Conservation (phyloP, 2,797 vertebrate genomes). For the Anolis apletophallus region DNA sequence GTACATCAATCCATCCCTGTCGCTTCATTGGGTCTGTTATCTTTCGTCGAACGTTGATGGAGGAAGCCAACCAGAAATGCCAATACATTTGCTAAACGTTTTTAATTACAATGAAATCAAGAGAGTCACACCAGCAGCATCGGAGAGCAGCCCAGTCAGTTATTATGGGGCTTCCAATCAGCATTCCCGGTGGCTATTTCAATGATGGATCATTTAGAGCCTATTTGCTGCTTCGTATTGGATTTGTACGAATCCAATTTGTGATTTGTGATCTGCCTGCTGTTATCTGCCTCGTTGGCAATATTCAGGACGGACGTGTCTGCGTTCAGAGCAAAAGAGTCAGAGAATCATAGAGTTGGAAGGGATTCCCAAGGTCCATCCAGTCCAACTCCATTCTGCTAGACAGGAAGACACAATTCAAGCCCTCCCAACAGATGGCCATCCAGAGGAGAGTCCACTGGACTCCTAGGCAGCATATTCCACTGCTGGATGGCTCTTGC, state of each 20-base stretch:
- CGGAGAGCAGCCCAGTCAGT: background rate
- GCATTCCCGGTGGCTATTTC: background rate
- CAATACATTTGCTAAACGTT: constrained; percentile 51
- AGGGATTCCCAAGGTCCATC: too few species aligned
- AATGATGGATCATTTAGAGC: background rate
- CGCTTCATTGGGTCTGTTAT: background rate
- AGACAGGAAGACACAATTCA: too few species aligned
- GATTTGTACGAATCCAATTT: too few species aligned
- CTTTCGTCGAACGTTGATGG: background rate
- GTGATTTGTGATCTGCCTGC: too few species aligned
- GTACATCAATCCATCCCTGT: accelerated
- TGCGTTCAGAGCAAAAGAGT: background rate
- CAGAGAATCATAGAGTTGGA: too few species aligned
- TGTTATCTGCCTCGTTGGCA: background rate
- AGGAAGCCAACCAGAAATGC: constrained; percentile 55
- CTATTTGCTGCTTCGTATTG: background rate
- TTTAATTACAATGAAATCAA: constrained; percentile 59
- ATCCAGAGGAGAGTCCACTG: too few species aligned
- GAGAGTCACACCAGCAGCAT: background rate
- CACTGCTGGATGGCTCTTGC: too few species aligned
- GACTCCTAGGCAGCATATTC: too few species aligned
- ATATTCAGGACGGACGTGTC: background rate
- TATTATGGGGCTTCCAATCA: background rate
- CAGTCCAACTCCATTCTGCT: too few species aligned
- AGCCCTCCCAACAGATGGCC: too few species aligned